Evolutionary conservation across 2,113 vertebrate genomes (phyloP).

Genomic region (Crotalus viridis): DNA sequence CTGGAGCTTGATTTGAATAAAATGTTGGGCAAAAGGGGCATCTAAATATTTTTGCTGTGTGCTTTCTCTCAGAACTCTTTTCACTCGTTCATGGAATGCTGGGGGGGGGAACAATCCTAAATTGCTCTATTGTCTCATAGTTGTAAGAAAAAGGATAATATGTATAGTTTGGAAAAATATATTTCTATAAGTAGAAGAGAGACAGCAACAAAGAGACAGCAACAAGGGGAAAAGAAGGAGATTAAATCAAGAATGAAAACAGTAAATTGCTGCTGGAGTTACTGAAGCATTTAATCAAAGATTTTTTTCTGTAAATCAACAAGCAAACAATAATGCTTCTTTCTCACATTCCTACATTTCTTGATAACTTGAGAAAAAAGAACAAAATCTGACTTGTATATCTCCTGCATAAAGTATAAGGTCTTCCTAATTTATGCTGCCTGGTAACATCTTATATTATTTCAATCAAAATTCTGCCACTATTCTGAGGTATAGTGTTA

Average conservation of each 20-base stretch:
- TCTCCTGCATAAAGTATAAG: not conserved
- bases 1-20: fast-evolving
- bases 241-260: constrained; percentile 9
- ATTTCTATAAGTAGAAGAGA: not conserved
- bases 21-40: not conserved
- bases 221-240: not conserved
- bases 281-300: not conserved
- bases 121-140: fast-evolving
- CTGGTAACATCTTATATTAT: not conserved
- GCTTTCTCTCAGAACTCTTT: not conserved
- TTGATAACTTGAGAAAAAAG: not conserved
- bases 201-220: not conserved
- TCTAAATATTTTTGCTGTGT: not conserved
- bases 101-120: not conserved
- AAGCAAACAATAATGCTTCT: not conserved
- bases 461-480: not conserved
- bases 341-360: not conserved
- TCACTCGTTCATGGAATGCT: not conserved
- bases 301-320: not conserved
- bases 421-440: not conserved
- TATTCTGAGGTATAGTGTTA: not conserved
- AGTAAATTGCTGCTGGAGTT: not conserved
- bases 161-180: not conserved
- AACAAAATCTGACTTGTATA: not conserved
- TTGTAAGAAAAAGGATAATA: not conserved